These are phyloP conservation scores for Pentalonia nigronervosa DNA, from an alignment of 1,140 invertebrate species.

Conservation along the genomic window DNA sequence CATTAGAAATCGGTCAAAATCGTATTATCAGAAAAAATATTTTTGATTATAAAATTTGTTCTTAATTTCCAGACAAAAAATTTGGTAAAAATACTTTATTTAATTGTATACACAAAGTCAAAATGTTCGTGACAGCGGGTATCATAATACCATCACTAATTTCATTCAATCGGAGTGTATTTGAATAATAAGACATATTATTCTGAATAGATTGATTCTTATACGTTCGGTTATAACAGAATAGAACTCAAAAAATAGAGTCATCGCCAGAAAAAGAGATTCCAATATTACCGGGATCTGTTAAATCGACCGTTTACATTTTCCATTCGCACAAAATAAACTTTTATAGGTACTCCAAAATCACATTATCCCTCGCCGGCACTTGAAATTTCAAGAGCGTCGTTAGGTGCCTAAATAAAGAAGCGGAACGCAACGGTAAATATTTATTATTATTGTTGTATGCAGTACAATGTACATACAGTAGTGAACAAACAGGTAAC, in stretches of 20 bases:
- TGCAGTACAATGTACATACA: neutral
- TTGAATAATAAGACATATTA: neutral
- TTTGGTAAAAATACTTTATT: neutral
- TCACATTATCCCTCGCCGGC: neutral
- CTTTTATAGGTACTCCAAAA: neutral
- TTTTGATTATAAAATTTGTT: neutral
- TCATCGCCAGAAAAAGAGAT: neutral
- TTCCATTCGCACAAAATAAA: neutral
- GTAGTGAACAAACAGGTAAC: neutral
- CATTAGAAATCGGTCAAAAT: neutral
- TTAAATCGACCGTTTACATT: neutral
- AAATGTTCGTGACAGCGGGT: neutral
- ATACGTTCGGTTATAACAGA: neutral
- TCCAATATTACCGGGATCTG: neutral
- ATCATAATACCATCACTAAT: neutral
- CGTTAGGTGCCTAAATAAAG: neutral
- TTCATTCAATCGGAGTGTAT: neutral
- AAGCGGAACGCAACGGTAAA: neutral
- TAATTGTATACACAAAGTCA: neutral
- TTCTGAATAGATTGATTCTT: neutral
- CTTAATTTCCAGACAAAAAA: neutral
- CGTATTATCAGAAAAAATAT: neutral
- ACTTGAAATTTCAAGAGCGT: slow-evolving; percentile 4
- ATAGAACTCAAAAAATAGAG: neutral
- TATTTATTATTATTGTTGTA: neutral